These are phyloP conservation scores for Megalonaias nervosa DNA, from an alignment of 1,140 invertebrate genomes.

Conservation along the genomic window DNA sequence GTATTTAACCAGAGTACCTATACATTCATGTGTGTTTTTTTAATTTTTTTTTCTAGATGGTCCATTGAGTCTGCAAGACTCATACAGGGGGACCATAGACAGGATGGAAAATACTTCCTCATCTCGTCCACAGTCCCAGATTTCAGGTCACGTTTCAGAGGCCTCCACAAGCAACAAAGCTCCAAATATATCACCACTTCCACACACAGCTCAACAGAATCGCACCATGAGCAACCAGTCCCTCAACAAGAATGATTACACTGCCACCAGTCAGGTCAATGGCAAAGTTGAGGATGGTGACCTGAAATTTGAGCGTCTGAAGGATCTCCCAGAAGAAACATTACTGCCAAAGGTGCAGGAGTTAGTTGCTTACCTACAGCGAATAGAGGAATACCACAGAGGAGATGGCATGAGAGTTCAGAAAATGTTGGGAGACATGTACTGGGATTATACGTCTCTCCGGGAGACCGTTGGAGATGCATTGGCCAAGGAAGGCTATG, in stretches of 20 bases:
- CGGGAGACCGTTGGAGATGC: slow-evolving; percentile 54
- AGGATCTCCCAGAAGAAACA: slow-evolving; percentile 45
- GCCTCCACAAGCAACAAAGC: too few relatives aligned
- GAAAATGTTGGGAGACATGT: slow-evolving; percentile 61
- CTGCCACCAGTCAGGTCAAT: slow-evolving; percentile 32
- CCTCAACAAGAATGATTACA: slow-evolving; percentile 20
- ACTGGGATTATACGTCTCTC: slow-evolving; percentile 56
- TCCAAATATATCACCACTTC: too few relatives aligned
- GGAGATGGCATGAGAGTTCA: slow-evolving; percentile 61
- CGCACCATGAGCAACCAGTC: not conserved
- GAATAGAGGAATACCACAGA: slow-evolving; percentile 58
- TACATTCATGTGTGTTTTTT: not conserved
- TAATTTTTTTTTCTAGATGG: slow-evolving; percentile 46
- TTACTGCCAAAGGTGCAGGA: slow-evolving; percentile 45
- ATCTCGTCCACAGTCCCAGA: too few relatives aligned
- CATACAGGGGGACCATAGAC: slow-evolving; percentile 8
- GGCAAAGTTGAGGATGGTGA: slow-evolving; percentile 25
- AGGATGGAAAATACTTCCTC: too few relatives aligned
- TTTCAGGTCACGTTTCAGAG: too few relatives aligned
- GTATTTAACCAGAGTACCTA: too few relatives aligned
- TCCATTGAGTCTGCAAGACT: slow-evolving; percentile 55
- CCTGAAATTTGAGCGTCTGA: slow-evolving; percentile 34
- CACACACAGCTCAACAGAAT: too few relatives aligned
- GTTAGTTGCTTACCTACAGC: slow-evolving; percentile 52
- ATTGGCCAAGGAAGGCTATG: slow-evolving; percentile 55